Percentiles rank a stretch among this genome's conserved stretches.
phyloP scores from a whole-genome alignment of 2,113 vertebrate genomes.

The Tenrec ecaudatus region DNA sequence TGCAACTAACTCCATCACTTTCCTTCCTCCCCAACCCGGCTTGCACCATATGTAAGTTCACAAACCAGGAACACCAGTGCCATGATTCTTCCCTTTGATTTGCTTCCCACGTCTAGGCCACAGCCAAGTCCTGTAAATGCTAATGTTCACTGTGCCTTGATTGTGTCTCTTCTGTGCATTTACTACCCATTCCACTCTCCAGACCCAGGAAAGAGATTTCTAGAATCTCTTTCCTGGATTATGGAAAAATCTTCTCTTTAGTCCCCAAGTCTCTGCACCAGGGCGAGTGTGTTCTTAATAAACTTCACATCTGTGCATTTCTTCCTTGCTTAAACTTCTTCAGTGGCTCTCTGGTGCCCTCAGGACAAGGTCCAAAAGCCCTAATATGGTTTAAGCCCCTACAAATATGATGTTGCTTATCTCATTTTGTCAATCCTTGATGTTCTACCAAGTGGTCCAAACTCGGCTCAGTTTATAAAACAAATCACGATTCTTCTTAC shows the following conservation, averaged over 20 bases:
- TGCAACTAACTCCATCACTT: constrained; percentile 2
- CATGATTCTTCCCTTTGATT: background rate
- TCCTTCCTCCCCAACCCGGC: constrained; percentile 6
- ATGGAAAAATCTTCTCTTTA: background rate
- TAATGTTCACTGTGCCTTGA: background rate
- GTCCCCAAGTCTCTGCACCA: background rate
- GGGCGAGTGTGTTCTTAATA: background rate
- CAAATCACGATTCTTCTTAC: background rate
- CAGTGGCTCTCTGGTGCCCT: background rate
- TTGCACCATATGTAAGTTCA: background rate
- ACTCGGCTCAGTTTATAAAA: background rate
- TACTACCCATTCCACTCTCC: background rate
- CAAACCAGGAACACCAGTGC: background rate
- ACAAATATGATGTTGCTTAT: background rate
- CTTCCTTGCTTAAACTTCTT: background rate
- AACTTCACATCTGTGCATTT: background rate
- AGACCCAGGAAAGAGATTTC: background rate
- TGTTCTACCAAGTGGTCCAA: background rate
- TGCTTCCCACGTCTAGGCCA: background rate
- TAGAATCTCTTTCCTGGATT: constrained; percentile 14
- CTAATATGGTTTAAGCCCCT: background rate
- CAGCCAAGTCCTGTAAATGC: background rate
- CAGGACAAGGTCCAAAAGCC: background rate
- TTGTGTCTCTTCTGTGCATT: background rate
- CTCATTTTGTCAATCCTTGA: background rate